A percentile compares a stretch with the other conserved stretches of the same genome.
phyloP scores from a whole-genome alignment of 2,888 invertebrate species.

The Synergus itoensis region DNA sequence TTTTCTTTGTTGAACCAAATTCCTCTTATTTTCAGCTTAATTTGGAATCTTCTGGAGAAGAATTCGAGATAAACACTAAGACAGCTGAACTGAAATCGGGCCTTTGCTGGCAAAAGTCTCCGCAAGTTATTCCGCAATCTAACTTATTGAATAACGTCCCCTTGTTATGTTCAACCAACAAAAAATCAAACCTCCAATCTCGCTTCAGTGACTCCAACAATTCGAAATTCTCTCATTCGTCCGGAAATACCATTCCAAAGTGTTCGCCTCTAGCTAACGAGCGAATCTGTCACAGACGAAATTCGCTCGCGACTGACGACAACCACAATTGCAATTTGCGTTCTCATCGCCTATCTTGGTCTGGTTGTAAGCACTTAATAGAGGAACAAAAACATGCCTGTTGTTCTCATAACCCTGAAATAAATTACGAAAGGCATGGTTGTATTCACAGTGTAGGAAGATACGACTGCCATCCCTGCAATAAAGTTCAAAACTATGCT shows the following conservation, averaged over 20 bases:
- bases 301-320: slow-evolving; percentile 33
- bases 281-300: slow-evolving; percentile 3
- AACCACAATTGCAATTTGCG: slow-evolving; percentile 42
- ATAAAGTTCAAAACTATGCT: slow-evolving; percentile 21
- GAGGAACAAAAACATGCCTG: slow-evolving; percentile 44
- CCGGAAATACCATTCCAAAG: slow-evolving; percentile 18
- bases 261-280: not conserved
- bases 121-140: slow-evolving; percentile 55
- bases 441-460: slow-evolving; percentile 42
- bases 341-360: slow-evolving; percentile 49
- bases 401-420: slow-evolving; percentile 25
- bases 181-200: not conserved
- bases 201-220: slow-evolving; percentile 42
- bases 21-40: not conserved
- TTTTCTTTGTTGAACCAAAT: too few species aligned
- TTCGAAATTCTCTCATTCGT: slow-evolving; percentile 12
- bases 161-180: not conserved
- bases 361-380: slow-evolving; percentile 41
- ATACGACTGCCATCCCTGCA: not conserved
- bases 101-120: slow-evolving; percentile 61
- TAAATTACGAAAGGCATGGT: slow-evolving; percentile 34
- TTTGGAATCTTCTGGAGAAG: slow-evolving; percentile 10
- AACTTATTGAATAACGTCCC: slow-evolving; percentile 43
- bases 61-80: not conserved
- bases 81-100: slow-evolving; percentile 54